Base-by-base conservation (phyloP, 2,113 vertebrate species). In the Mugil cephalus region DNA sequence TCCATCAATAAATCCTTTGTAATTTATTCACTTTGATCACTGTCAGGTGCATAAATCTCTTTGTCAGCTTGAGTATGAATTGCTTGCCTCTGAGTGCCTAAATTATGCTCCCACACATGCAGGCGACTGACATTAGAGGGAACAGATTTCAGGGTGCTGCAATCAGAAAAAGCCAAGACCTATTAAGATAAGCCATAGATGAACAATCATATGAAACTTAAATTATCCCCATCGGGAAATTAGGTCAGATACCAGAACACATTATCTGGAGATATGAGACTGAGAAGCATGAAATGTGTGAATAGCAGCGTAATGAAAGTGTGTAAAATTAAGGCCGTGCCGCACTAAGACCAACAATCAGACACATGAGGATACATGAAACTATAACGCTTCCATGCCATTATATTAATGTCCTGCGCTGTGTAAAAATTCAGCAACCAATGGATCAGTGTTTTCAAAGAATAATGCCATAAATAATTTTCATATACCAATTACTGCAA, bases 131-230 rank as follows among this genome's bases (percentile, higher is more conserved):
- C 70, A 45, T 71, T 45, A 76, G 38, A 19, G 4, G 6, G 45
- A 65, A 69, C 1, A 14, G 58, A 69, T 83, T 79, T 81, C 72
- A 81, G 64, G 48, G 50, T 51, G 62, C 55, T 79, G 64, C 82
- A 78, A 87, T 83, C 54, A 78, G 42, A 47, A 59, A 74, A 78
- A 77, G 69, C 74, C 18, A 66, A 70, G 61, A 60, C 74, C 59
- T 64, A 82, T 90, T 84, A 85, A 85, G 84, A 90, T 88, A 84
- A 88, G 84, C 68, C 17, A 6, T 1, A 68, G 86, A 87, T 87
- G 66, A 77, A 85, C 1, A 76, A 90, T 88, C 84, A 76, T 61
- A 66, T 67, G 66, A 66, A 80, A 88, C 39, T 60, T 80, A 82
- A 85, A 87, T 85, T 72, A 87, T 83, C 46, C 61, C 69, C 19